Percentiles rank a stretch among this genome's conserved stretches.
These are phyloP conservation scores for Polyodon spathula DNA, from an alignment of 2,113 vertebrate genomes.

Conservation along the genomic window DNA sequence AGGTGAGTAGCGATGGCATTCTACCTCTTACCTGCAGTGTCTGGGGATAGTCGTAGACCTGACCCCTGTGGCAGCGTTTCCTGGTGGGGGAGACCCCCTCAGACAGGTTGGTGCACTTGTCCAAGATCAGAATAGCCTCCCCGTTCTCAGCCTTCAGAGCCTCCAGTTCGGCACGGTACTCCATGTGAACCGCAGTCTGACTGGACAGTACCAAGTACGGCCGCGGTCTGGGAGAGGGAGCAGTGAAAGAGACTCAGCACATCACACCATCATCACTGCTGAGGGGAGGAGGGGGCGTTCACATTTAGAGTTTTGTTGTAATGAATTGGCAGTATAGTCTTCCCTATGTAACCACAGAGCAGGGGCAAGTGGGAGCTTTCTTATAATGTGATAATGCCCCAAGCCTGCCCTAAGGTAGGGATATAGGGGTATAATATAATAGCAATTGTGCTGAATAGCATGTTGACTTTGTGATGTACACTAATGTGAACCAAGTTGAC, in stretches of 20 bases:
- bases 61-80: slow-evolving; percentile 79
- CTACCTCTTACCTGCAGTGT: slow-evolving; percentile 74
- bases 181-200: slow-evolving; percentile 78
- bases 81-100: slow-evolving; percentile 61
- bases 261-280: neutral
- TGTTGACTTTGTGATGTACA: too few species aligned
- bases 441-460: too few species aligned
- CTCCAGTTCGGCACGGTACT: slow-evolving; percentile 79
- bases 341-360: too few species aligned
- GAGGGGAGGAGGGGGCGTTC: neutral
- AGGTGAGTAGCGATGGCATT: too few species aligned
- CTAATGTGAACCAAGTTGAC: too few species aligned
- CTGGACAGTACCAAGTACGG: slow-evolving; percentile 83
- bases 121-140: slow-evolving; percentile 74
- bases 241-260: neutral
- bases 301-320: too few species aligned
- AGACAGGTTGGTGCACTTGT: slow-evolving; percentile 87
- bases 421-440: too few species aligned
- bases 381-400: too few species aligned
- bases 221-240: slow-evolving; percentile 55
- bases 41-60: slow-evolving; percentile 85
- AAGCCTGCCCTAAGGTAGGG: too few species aligned
- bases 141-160: slow-evolving; percentile 79
- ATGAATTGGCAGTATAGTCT: too few species aligned
- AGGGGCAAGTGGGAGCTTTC: too few species aligned